Base-by-base conservation (phyloP, 2,888 invertebrate species). In the Trissolcus brochymenae region DNA sequence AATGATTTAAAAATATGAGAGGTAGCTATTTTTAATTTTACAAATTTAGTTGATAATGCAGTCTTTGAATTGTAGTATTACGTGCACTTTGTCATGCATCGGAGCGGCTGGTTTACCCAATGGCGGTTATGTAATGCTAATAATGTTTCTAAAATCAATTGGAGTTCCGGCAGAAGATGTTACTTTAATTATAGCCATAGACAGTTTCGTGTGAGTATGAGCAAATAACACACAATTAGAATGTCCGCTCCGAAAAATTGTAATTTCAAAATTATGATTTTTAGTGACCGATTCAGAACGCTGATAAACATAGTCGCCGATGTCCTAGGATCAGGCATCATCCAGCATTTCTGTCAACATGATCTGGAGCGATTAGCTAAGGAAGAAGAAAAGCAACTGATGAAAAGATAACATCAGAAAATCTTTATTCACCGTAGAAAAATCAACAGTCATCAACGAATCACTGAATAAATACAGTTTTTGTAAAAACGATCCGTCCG, bases 21-120 rank as follows among this genome's bases (percentile, higher is more conserved):
- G 25, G 25, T 4, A 25, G 4, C 25, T 4, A 25, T 25, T 25
- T 2, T 25, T 3, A 25, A 25, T 25, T 2, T 4, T 25, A 25
- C 4, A 35, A 9, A 35, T 35, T 35, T 9, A 35, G 35, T 9
- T 35, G 35, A 11, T 11, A 35, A 25, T 25, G 25, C 6, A 2
- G 25, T 25, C 11, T 35, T 35, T 35, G 9, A 35, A 35, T 35
- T 16, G 11, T 46, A 51, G 98, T 90, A 95, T 96, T 83, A 98
- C 98, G 6, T 98, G 98, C 19, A 99, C 98, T 0, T 94, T 98
- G 65, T 98, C 98, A 0, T 98, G 98, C 83, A 97, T 99, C 87
- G 98, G 99, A 74, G 98, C 98, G 16, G 98, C 98, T 9, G 98
- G 98, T 55, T 97, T 99, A 84, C 98, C 98, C 4, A 97, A 97